Evolutionary conservation across 2,113 vertebrate genomes (phyloP).

Genomic region (Cololabis saira): DNA sequence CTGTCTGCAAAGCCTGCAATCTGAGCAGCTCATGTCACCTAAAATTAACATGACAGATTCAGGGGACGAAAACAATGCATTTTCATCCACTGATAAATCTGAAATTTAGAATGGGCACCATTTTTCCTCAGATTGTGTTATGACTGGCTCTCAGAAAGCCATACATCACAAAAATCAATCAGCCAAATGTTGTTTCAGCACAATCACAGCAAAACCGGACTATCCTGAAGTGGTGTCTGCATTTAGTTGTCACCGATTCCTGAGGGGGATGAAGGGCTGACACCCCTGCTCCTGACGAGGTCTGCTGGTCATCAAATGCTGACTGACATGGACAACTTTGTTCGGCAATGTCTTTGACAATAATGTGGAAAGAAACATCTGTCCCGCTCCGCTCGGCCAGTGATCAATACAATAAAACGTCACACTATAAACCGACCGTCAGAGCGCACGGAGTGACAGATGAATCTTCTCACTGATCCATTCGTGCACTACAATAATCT

Average conservation of each 20-base stretch:
- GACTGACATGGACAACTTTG: slow-evolving; percentile 31
- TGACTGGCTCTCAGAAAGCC: slow-evolving; percentile 11
- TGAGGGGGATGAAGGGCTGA: slow-evolving; percentile 22
- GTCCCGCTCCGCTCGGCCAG: not conserved
- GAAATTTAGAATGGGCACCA: slow-evolving; percentile 1
- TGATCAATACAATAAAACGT: not conserved
- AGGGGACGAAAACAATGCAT: slow-evolving; percentile 24
- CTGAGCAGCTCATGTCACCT: not conserved
- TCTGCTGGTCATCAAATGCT: slow-evolving; percentile 11
- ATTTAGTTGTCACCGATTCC: slow-evolving; percentile 18
- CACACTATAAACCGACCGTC: too few species aligned
- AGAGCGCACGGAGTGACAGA: too few species aligned
- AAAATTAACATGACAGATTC: slow-evolving; percentile 29
- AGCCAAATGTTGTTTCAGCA: not conserved
- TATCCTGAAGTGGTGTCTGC: slow-evolving; percentile 18
- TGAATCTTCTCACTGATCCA: too few species aligned
- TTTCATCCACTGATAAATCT: slow-evolving; percentile 21
- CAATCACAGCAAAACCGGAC: slow-evolving; percentile 27
- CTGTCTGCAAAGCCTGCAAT: slow-evolving; percentile 11
- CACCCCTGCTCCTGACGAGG: not conserved
- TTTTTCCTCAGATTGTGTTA: not conserved
- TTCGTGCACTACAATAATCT: too few species aligned
- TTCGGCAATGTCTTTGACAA: slow-evolving; percentile 7
- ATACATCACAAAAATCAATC: slow-evolving; percentile 47
- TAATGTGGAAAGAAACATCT: slow-evolving; percentile 5